Base-by-base conservation (phyloP, 2,113 vertebrate genomes). In the Pteropus alecto region DNA sequence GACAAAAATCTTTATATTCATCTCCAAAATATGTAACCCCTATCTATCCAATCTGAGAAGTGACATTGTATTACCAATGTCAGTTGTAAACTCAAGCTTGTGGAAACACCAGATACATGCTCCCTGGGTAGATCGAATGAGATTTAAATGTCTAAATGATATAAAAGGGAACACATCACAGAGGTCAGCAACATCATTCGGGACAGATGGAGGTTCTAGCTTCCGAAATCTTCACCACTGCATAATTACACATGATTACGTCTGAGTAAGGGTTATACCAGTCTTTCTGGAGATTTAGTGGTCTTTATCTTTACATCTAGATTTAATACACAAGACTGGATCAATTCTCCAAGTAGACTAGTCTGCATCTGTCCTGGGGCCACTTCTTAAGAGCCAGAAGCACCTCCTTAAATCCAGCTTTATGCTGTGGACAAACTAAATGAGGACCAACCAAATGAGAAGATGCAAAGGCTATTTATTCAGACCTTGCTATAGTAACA, bases 391-490 rank as follows among this genome's bases (percentile, higher is more conserved):
- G 68, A 81, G 51, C 7, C 7, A 73, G n/a, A n/a, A 95, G 26
- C 21, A 89, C 28, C 35, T 85, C 21, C 48, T 93, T 88, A 84
- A 65, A 74, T 5, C 87, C 51, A 88, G 16, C 54, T 89, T 89
- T 89, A 54, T 46, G 24, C n/a, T 76, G 18, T 48, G 67, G 56
- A 51, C 48, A 51, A 93, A 71, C 41, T 82, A 77, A 85, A 38
- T 70, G 35, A 92, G 94, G 85, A 73, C 24, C 48, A 91, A 86
- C 60, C 46, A 87, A 82, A 65, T 58, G 26, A 94, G 16, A 56
- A 56, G 5, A 92, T 81, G 43, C n/a, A 92, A 84, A 90, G 28
- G 18, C 30, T 83, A 26, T 86, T 93, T 96, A 56, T 91, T 74
- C 83, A 77, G 70, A 85, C 24, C 18, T 92, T 92, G 21, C 41